Evolutionary conservation across 2,888 invertebrate species (phyloP), one percentile per base, ranked within the genome.

Genomic region (Caenorhabditis wallacei): DNA sequence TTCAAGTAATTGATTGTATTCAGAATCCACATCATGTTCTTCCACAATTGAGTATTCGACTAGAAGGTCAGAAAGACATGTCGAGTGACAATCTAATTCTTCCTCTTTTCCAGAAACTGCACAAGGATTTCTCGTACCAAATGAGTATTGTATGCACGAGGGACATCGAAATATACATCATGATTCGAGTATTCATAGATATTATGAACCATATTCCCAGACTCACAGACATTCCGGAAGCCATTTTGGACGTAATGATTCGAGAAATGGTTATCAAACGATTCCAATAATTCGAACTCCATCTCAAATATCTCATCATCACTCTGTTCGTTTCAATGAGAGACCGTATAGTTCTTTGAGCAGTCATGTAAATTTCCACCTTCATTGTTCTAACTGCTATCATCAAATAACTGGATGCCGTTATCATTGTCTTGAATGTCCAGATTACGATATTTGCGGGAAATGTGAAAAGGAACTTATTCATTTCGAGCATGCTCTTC

Each of bases 401-500:
- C 37, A 16, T 22, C 51, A 26, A 24, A 66, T 66, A 3, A n/a
- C 30, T 22, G 66, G 66, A 53, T 20, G 20, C 13, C 66, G 66
- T 22, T 66, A 66, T 66, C 66, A 66, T 8, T 66, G 66, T 24
- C 53, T 66, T 5, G 37, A 51, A 53, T 66, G 66, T 37, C n/a
- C 53, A 7, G 53, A 66, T 13, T 66, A 66, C n/a, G 66, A 53
- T 40, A 35, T 66, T 37, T 66, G 66, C 22, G 66, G 53, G 20
- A 37, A 53, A 10, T 66, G 66, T 37, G 66, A 66, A 13, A 66
- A 53, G 20, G 53, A 40, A 13, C 18, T 53, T 2, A 20, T 66
- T 40, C 66, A 66, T 37, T 66, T 37, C n/a, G 66, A 66, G 53
- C 66, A 66, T 53, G 66, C 66, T 2, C 66, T 66, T 16, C 53